Evolutionary conservation across 2,888 invertebrate species (phyloP), one percentile per base, ranked within the genome.

Genomic region (Petrolisthes manimaculis): DNA sequence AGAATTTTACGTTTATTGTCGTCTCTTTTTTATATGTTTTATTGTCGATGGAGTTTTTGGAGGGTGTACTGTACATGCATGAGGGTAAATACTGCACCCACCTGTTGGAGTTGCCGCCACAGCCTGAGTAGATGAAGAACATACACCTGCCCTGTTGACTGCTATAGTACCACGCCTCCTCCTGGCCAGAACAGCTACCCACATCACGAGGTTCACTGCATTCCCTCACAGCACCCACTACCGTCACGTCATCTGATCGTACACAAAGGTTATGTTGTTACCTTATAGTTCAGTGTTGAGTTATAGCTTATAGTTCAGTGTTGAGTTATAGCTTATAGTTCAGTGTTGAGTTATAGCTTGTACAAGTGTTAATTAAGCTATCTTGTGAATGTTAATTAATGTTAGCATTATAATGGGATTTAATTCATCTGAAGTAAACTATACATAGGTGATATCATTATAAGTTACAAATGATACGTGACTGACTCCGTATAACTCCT

Each of bases 101-200:
- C 88, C 88, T 88, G 81, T 88, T 88, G 4, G 56, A 21, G 37
- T 80, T 88, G 21, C 88, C 88, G 3, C 88, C 88, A 53, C 88
- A 84, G 24, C 88, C 88, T 56, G 88, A 88, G 84, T 84, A 88
- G 37, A 88, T 79, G 88, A 88, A 88, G 80, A 88, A 88, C 56
- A 55, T 51, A 54, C 88, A 88, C 55, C 81, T 80, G 24, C 37
- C 54, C 12, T 80, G 80, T 5, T 9, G 61, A 4, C 18, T 18
- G 81, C 61, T 67, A 54, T 84, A 88, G 54, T 84, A 71, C 88
- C 88, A 88, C 18, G 88, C 88, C 75, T 88, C 88, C 81, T 88
- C 80, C 75, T 88, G 88, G 8, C 88, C 84, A 0, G 12, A 12
- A n/a, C 88, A 84, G 1, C 14, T 67, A 8, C 88, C 88, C 24